Evolutionary conservation across 2,888 invertebrate species (phyloP), one percentile per base, ranked within the genome.

Genomic region (Erebia epiphron): DNA sequence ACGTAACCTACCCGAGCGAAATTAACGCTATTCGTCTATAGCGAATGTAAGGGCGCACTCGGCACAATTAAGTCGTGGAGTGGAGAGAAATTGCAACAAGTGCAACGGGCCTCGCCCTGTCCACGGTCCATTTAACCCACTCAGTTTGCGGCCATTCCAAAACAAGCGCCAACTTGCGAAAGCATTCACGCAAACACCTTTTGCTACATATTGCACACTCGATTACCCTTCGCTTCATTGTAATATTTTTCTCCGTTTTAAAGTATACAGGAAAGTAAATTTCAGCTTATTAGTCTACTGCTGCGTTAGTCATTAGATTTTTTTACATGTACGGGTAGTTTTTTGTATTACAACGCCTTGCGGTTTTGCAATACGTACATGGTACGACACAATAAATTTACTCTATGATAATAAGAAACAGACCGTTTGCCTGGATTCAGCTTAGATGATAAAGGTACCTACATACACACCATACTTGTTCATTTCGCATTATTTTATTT

Each of bases 51-150:
- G 84, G 83, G 86, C 82, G 87, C 82, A 89, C 88, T 91, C 82
- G 83, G 83, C 79, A 88, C 89, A 88, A 89, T 91, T 88, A 89
- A 89, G 86, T 88, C 85, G 84, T 83, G 79, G 85, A 87, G 87
- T 86, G 79, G 83, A 86, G 87, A 84, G 87, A 89, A 88, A 91
- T 90, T 91, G 91, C 90, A 92, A 90, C 89, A 91, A 92, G 89
- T 92, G 91, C 91, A 91, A 73, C 83, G 84, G 82, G 85, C 82
- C 82, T 81, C 82, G 84, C 79, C 79, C 81, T 83, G 87, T 84
- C 87, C 86, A 87, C 87, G 88, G 83, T 90, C 88, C 89, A 90
- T 90, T 91, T 86, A 91, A 91, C 87, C 83, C 87, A 88, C 88
- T 90, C 87, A 82, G 82, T 82, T 82, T 80, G 83, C 82, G 83